phyloP scores from a whole-genome alignment of 2,888 invertebrate genomes.

The Poecilobothrus nobilitatus region DNA sequence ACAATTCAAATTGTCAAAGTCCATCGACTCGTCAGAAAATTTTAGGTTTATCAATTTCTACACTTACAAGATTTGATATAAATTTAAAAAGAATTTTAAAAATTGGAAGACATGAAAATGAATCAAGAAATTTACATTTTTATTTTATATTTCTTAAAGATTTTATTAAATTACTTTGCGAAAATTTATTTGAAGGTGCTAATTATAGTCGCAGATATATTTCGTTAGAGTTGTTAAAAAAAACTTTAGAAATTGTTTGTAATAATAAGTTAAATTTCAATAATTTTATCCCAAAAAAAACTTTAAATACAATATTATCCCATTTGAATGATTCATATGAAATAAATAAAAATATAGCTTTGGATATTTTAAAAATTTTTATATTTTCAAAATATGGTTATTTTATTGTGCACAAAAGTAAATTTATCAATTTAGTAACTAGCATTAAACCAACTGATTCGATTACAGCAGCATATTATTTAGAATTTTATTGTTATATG shows the following conservation, averaged over 20 bases:
- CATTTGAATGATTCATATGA: slow-evolving; percentile 70
- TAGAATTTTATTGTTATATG: slow-evolving; percentile 43
- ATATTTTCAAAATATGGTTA: slow-evolving; percentile 25
- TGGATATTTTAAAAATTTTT: slow-evolving; percentile 47
- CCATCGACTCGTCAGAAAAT: slow-evolving; percentile 62
- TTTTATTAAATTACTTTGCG: slow-evolving; percentile 47
- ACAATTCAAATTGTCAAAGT: slow-evolving; percentile 61
- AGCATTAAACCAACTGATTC: slow-evolving; percentile 69
- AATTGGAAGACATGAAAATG: slow-evolving; percentile 24
- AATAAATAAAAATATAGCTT: slow-evolving; percentile 59
- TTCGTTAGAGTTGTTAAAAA: slow-evolving; percentile 50
- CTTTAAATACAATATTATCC: slow-evolving; percentile 33
- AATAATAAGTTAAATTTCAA: slow-evolving; percentile 42
- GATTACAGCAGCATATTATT: slow-evolving; percentile 62
- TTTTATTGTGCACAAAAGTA: not conserved
- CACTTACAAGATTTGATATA: slow-evolving; percentile 47
- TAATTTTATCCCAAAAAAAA: slow-evolving; percentile 35
- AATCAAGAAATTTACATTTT: slow-evolving; percentile 18
- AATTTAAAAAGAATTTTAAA: slow-evolving; percentile 36
- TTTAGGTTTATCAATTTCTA: slow-evolving; percentile 60
- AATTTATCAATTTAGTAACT: slow-evolving; percentile 47
- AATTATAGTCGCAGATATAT: slow-evolving; percentile 54
- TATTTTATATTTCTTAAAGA: slow-evolving; percentile 47
- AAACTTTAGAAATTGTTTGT: slow-evolving; percentile 30
- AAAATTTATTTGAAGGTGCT: slow-evolving; percentile 52